A percentile compares a stretch with the other conserved stretches of the same genome.
phyloP scores from a whole-genome alignment of 2,113 vertebrate species.

The Proterorhinus semilunaris region DNA sequence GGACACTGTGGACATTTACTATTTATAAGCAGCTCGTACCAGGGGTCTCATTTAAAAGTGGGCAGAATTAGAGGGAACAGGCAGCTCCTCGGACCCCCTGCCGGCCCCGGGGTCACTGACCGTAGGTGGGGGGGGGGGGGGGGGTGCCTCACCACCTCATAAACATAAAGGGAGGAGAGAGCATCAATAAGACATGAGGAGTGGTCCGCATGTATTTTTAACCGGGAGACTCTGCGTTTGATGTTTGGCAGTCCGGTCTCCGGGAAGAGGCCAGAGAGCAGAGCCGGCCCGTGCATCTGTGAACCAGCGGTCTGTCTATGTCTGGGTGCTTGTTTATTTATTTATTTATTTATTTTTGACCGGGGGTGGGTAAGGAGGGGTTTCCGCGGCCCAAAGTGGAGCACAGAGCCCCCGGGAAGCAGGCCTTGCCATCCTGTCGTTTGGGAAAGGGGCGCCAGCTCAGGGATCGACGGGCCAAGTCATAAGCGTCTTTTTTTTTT shows the following conservation, averaged over 20 bases:
- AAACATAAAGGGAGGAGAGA: slow-evolving; percentile 78
- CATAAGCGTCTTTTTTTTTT: too few relatives aligned
- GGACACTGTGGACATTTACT: slow-evolving; percentile 27
- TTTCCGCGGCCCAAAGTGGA: neutral
- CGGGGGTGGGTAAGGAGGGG: neutral
- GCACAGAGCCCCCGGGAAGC: neutral
- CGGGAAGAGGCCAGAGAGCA: slow-evolving; percentile 69
- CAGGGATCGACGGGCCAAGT: too few relatives aligned
- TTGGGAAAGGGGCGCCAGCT: too few relatives aligned
- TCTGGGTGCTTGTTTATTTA: neutral
- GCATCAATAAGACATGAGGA: slow-evolving; percentile 81
- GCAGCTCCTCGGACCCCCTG: slow-evolving; percentile 67
- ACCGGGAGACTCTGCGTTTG: slow-evolving; percentile 67
- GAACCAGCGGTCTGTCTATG: slow-evolving; percentile 28
- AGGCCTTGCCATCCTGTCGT: too few relatives aligned
- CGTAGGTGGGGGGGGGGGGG: slow-evolving; percentile 8
- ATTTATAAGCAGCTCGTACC: slow-evolving; percentile 46
- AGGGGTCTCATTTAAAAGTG: slow-evolving; percentile 60
- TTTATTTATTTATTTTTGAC: too few relatives aligned
- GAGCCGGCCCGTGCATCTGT: slow-evolving; percentile 49
- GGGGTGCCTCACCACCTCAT: slow-evolving; percentile 69
- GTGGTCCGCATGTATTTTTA: slow-evolving; percentile 84
- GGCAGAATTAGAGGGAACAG: slow-evolving; percentile 71
- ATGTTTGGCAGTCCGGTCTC: slow-evolving; percentile 74
- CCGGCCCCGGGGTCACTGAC: slow-evolving; percentile 67